Evolutionary conservation across 2,113 vertebrate species (phyloP), one percentile per base, ranked within the genome.

Genomic region (Anguilla japonica): DNA sequence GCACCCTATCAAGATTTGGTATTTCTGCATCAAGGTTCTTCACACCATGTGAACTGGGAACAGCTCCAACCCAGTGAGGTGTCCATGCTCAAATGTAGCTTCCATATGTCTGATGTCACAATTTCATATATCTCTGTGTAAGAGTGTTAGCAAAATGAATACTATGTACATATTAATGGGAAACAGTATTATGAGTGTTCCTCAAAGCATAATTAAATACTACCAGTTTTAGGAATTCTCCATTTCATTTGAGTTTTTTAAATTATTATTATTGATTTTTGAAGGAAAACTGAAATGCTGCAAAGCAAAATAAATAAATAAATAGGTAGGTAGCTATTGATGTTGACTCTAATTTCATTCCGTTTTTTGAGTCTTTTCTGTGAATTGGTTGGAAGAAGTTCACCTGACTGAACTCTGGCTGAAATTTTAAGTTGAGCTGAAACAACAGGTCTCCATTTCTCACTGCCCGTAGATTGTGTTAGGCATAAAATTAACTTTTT

Each of bases 401-500:
- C 11, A n/a, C 60, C 81, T 57, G 60, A 75, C 85, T 39, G 79
- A 40, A 84, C 29, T 39, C 85, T 41, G 83, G 84, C 39, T 34
- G n/a, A 83, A 57, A 34, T 56, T 57, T 53, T 81, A 86, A 86
- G 81, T 67, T 85, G 41, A 81, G 56, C 41, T 79, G 82, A 83
- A 87, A 85, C 53, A 88, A 88, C 85, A 87, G 81, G 83, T 89
- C 84, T 84, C 82, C 87, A 81, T 43, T n/a, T 82, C 26, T 86
- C 14, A 85, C 80, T 80, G 41, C 84, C 85, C 57, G 39, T 83
- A 63, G 84, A 41, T 85, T 89, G 87, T 86, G 79, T 89, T 83
- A 22, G 79, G 87, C 84, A 88, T 87, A 88, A 90, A 88, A 91
- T 86, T 34, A 91, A 87, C 18, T 71, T 83, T 43, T 86, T 84